Evolutionary conservation across 2,797 vertebrate genomes (phyloP), one percentile per base, ranked within the genome.

Genomic region (Galagoides demidoff): DNA sequence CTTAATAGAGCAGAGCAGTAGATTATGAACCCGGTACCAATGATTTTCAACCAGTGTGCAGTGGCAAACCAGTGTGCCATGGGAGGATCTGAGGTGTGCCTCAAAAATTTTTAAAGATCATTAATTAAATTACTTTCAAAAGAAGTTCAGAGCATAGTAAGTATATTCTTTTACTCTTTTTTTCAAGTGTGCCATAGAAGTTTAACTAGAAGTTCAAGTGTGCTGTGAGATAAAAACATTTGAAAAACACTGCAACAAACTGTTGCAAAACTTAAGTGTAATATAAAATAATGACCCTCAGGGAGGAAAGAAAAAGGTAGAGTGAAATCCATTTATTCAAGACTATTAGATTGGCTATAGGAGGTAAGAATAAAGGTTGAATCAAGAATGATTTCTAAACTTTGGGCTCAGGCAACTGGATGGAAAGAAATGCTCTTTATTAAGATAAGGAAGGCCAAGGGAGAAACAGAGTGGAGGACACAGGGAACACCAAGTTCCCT

Each of bases 401-500:
- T 92, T 93, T 0, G 3, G 71, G 14, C 13, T 94, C 11, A 31
- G 34, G 61, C 76, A 96, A 78, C 10, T 81, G n/a, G 29, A 71
- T 77, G 7, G 52, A 87, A 85, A 22, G 37, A 91, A 94, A 93
- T 70, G 23, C 4, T 70, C 22, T 78, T 90, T 76, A 70, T 5
- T 92, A 78, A 95, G 73, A 86, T 89, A 78, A 96, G 29, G 17
- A 89, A 82, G 12, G 20, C 29, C 29, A 7, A 31, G 27, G 10
- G 73, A 94, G 85, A 92, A 77, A 66, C 5, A 27, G 7, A 25
- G 31, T 37, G 37, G n/a, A 82, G 20, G 37, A 14, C 3, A 85
- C 20, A n/a, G 66, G 43, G 59, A 79, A 93, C 73, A 90, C 71
- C 31, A 12, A 89, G 78, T 89, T 96, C 78, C 89, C 93, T 93